Percentiles rank a stretch among this genome's conserved stretches.
Evolutionary conservation across 2,888 invertebrate genomes (phyloP).

Genomic region (Anoplius nigerrimus): DNA sequence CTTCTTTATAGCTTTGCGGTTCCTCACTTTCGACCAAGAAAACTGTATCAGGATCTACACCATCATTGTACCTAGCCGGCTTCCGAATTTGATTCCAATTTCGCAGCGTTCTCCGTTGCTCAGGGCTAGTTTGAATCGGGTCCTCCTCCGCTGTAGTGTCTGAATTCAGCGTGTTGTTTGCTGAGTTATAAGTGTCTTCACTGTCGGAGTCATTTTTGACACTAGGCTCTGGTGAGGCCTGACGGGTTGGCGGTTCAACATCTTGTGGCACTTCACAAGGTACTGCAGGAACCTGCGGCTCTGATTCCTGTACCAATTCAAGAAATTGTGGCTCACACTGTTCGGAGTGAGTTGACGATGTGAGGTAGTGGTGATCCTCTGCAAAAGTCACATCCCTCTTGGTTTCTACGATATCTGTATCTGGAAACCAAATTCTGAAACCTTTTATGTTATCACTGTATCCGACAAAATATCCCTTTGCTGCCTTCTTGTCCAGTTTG

Average conservation of each 20-base stretch:
- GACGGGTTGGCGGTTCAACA: too few relatives aligned
- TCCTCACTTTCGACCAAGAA: conserved; percentile 26
- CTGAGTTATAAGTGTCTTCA: too few relatives aligned
- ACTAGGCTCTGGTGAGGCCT: too few relatives aligned
- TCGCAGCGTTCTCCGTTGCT: conserved; percentile 13
- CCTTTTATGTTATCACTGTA: conserved; percentile 13
- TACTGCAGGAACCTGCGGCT: too few relatives aligned
- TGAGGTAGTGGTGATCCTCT: neutral
- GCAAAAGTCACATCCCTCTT: conserved; percentile 12
- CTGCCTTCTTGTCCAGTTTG: conserved; percentile 12
- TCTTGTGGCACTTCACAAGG: too few relatives aligned
- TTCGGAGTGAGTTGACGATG: neutral
- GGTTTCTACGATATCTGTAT: neutral
- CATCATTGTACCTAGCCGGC: conserved; percentile 15
- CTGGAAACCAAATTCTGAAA: conserved; percentile 20
- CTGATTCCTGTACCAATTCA: conserved; percentile 20
- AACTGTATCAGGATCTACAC: conserved; percentile 18
- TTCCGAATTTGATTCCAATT: conserved; percentile 4
- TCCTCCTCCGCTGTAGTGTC: too few relatives aligned
- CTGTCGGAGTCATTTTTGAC: too few relatives aligned
- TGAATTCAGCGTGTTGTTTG: neutral
- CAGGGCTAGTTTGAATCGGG: too few relatives aligned
- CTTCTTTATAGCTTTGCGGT: conserved; percentile 20
- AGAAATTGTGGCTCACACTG: conserved; percentile 10
- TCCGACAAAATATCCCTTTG: conserved; percentile 17